A percentile compares a stretch with the other conserved stretches of the same genome.
These are phyloP conservation scores for Keiferia lycopersicella DNA, from an alignment of 2,888 invertebrate genomes.

Conservation along the genomic window DNA sequence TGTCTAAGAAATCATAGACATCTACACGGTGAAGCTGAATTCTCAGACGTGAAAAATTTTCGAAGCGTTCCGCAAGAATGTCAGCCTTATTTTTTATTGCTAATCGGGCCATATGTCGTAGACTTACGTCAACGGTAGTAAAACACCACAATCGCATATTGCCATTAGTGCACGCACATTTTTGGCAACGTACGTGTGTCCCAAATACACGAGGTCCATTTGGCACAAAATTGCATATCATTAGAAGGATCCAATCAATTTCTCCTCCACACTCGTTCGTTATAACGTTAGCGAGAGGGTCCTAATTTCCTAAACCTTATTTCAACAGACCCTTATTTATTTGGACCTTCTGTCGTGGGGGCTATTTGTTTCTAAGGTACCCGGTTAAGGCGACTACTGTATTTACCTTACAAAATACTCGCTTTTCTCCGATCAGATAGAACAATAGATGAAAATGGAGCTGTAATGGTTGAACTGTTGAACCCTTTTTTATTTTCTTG, in stretches of 20 bases:
- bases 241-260: conserved; percentile 59
- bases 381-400: conserved; percentile 6
- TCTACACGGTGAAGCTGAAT: too few species aligned
- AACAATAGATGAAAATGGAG: too few species aligned
- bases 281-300: conserved; percentile 44
- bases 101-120: too few species aligned
- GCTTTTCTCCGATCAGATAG: too few species aligned
- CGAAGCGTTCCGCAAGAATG: too few species aligned
- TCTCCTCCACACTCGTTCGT: conserved; percentile 53
- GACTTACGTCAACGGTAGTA: too few species aligned
- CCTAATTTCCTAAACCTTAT: conserved; percentile 52
- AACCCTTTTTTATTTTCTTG: too few species aligned
- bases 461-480: too few species aligned
- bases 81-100: too few species aligned
- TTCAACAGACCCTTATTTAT: conserved; percentile 30
- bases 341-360: conserved; percentile 10
- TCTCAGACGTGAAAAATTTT: too few species aligned
- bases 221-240: conserved; percentile 51
- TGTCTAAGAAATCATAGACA: too few species aligned
- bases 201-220: conserved; percentile 36
- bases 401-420: background rate
- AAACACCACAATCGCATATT: too few species aligned
- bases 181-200: conserved; percentile 33
- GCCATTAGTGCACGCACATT: background rate
- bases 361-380: conserved; percentile 12